Conservation (phyloP, 1,140 invertebrate species). For the Pseudomyrmex dendroicus region DNA sequence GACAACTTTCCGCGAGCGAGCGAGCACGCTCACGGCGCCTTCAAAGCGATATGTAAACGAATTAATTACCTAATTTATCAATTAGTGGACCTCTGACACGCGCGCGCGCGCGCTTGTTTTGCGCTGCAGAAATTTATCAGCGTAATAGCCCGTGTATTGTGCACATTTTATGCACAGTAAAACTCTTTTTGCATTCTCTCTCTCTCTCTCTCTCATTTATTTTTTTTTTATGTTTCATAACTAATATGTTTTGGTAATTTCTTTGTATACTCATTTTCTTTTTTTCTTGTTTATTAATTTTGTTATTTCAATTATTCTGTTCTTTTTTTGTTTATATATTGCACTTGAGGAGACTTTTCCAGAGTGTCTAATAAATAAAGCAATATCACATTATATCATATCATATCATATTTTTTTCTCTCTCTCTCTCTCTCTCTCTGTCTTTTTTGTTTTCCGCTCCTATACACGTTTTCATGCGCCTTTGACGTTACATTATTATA, state of each 20-base stretch:
- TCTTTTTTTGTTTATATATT: no score
- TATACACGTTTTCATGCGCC: slow-evolving; percentile 5
- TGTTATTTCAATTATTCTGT: no score
- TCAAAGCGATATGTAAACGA: slow-evolving; percentile 71
- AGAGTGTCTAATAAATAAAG: no score
- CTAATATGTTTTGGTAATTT: background rate
- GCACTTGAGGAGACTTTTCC: no score
- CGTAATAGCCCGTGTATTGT: slow-evolving; percentile 37
- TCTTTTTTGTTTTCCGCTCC: background rate
- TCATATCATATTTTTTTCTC: no score
- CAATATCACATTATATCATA: no score
- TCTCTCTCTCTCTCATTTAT: background rate
- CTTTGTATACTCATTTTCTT: no score
- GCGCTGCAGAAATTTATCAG: slow-evolving; percentile 36
- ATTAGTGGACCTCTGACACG: slow-evolving; percentile 56
- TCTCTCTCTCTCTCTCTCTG: background rate
- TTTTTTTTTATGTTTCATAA: slow-evolving; percentile 3
- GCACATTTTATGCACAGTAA: slow-evolving; percentile 27
- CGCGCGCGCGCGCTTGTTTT: slow-evolving; percentile 16
- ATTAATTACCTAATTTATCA: slow-evolving; percentile 75
- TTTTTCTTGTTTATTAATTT: no score
- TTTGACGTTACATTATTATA: slow-evolving; percentile 12
- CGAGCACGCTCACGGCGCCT: slow-evolving; percentile 15
- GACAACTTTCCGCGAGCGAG: slow-evolving; percentile 45
- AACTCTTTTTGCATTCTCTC: background rate